Evolutionary conservation across 2,888 invertebrate species (phyloP), one percentile per base, ranked within the genome.

Genomic region (Meteorus cinctellus): DNA sequence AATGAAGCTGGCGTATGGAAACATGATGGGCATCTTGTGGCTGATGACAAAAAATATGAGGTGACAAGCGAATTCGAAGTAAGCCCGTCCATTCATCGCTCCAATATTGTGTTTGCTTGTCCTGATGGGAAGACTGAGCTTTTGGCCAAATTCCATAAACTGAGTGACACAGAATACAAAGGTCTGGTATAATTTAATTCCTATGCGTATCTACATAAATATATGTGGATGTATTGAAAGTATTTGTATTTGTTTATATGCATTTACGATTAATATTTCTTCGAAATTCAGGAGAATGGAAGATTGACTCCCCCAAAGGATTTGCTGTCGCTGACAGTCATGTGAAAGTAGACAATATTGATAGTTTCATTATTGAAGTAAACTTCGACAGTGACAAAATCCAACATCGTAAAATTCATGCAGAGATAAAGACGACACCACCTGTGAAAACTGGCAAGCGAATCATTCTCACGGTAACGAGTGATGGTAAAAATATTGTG

Each of bases 331-430:
- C 91, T 0, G 89, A 89, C 66, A 84, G 84, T 1, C 87, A 87
- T 62, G 83, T 86, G 2, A 92, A 91, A 70, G 87, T 94, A 0
- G 90, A 91, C 27, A 92, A 91, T 72, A 90, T 93, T 29, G 94
- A 96, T 79, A 92, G 94, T 82, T 93, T 96, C 75, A 88, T 90
- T 72, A 85, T 96, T 45, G 92, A 93, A 78, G 84, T 92, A 0
- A 91, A 92, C 78, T 91, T 93, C 16, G 92, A 95, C 87, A 94
- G 94, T 0, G 92, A 92, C 4, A 92, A 92, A 80, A 85, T 95
- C 0, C 92, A 93, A 31, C 84, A 93, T 45, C 92, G 95, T 80
- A 93, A 94, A 85, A 91, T 94, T 81, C 90, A 92, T 8, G 89
- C 94, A 0, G 93, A 94, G 75, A 91, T 94, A 6, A 90, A 91